Conservation (phyloP, 1,140 invertebrate genomes). For the Dendroctonus ponderosae region DNA sequence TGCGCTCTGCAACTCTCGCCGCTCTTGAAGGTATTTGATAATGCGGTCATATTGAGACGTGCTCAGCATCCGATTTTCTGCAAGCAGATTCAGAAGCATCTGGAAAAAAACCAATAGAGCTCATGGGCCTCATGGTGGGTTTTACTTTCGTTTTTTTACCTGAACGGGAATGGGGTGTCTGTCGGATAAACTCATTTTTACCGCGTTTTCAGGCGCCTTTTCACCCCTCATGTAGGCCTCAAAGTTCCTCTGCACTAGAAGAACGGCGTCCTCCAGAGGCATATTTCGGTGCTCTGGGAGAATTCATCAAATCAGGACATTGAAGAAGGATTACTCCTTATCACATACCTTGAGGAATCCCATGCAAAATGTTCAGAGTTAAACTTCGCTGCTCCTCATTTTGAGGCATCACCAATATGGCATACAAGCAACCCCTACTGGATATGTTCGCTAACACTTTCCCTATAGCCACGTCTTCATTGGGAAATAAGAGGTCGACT, state of each 20-base stretch:
- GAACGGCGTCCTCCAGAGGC: slow-evolving; percentile 87
- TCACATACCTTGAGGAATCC: slow-evolving; percentile 76
- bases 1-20: slow-evolving; percentile 69
- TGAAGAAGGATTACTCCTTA: neutral
- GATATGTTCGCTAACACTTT: slow-evolving; percentile 87
- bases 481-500: slow-evolving; percentile 85
- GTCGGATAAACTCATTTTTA: slow-evolving; percentile 50
- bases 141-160: slow-evolving; percentile 38
- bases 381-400: slow-evolving; percentile 84
- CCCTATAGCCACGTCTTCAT: slow-evolving; percentile 80
- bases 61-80: slow-evolving; percentile 76
- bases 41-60: slow-evolving; percentile 78
- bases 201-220: slow-evolving; percentile 47
- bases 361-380: slow-evolving; percentile 88
- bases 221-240: slow-evolving; percentile 70
- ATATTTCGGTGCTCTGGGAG: slow-evolving; percentile 86
- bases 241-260: slow-evolving; percentile 76
- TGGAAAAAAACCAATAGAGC: slow-evolving; percentile 33
- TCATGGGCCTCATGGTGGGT: slow-evolving; percentile 38
- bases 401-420: slow-evolving; percentile 79
- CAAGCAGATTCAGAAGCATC: slow-evolving; percentile 73
- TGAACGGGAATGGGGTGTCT: slow-evolving; percentile 71
- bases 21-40: slow-evolving; percentile 75
- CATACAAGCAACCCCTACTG: slow-evolving; percentile 80
- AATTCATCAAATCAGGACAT: neutral